A percentile compares a stretch with the other conserved stretches of the same genome.
Conservation (phyloP, 2,113 vertebrate species). For the Serilophus lunatus region DNA sequence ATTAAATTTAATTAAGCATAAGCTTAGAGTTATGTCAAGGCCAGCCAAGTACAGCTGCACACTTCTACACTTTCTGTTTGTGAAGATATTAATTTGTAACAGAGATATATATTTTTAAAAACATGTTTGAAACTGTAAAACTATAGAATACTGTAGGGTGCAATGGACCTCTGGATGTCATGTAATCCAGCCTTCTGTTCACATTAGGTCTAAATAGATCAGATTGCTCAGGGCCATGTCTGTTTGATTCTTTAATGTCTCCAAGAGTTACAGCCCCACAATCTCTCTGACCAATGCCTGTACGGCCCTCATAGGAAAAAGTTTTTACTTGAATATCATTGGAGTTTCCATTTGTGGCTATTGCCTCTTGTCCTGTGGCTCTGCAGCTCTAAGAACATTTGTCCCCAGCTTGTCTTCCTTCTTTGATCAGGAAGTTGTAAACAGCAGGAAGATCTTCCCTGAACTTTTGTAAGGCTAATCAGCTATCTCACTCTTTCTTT, state of each 20-base stretch:
- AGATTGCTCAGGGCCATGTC: neutral
- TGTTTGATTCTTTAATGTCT: neutral
- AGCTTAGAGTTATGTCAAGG: neutral
- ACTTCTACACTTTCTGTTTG: neutral
- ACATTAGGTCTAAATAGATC: neutral
- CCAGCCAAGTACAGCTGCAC: neutral
- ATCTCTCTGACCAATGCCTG: neutral
- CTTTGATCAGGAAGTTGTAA: neutral
- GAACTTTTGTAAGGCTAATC: neutral
- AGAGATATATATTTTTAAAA: neutral
- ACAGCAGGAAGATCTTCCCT: neutral
- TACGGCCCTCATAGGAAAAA: neutral
- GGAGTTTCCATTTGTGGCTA: neutral
- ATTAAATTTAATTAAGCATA: neutral
- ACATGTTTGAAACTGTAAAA: neutral
- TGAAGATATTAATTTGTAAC: neutral
- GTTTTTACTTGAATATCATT: neutral
- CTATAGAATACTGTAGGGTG: neutral
- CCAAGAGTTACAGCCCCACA: neutral
- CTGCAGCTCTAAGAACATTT: neutral
- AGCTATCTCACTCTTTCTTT: neutral
- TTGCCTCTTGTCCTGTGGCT: neutral
- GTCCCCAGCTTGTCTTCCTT: neutral
- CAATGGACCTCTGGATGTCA: neutral
- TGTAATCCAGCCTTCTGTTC: neutral